These are phyloP conservation scores for Malurus cyaneus DNA, from an alignment of 2,113 vertebrate genomes.

Conservation along the genomic window DNA sequence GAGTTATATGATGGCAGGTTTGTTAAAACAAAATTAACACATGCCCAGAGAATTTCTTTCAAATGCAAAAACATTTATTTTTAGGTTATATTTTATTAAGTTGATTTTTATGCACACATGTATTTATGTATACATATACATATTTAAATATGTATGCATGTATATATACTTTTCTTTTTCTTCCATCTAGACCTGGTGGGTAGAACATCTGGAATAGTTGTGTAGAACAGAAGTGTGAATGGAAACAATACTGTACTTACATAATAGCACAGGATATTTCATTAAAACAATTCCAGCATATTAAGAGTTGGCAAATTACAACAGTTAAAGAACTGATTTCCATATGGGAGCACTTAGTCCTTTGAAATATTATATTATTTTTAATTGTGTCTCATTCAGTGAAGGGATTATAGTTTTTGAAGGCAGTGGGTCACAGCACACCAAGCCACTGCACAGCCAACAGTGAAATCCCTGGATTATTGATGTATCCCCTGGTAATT, in stretches of 20 bases:
- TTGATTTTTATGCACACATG: not conserved
- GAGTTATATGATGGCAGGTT: slow-evolving; percentile 61
- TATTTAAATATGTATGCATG: not conserved
- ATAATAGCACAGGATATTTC: slow-evolving; percentile 6
- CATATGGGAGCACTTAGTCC: slow-evolving; percentile 52
- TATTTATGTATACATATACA: not conserved
- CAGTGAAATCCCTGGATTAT: slow-evolving; percentile 10
- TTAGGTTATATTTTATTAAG: slow-evolving; percentile 58
- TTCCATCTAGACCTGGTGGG: not conserved
- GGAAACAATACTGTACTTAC: slow-evolving; percentile 5
- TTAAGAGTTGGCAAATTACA: slow-evolving; percentile 23
- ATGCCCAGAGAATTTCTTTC: slow-evolving; percentile 34
- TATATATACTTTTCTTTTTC: not conserved
- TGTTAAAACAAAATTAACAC: slow-evolving; percentile 58
- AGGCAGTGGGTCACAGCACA: not conserved
- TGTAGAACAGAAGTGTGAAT: slow-evolving; percentile 35
- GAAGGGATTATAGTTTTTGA: slow-evolving; percentile 44
- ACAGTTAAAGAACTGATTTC: not conserved
- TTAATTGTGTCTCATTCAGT: slow-evolving; percentile 51
- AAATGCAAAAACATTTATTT: slow-evolving; percentile 44
- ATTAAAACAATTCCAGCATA: slow-evolving; percentile 12
- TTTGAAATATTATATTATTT: slow-evolving; percentile 61
- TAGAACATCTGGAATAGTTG: slow-evolving; percentile 41
- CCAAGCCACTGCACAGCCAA: not conserved
- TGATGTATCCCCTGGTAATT: not conserved